phyloP scores from a whole-genome alignment of 2,888 invertebrate genomes.

The Hemithea aestivaria region DNA sequence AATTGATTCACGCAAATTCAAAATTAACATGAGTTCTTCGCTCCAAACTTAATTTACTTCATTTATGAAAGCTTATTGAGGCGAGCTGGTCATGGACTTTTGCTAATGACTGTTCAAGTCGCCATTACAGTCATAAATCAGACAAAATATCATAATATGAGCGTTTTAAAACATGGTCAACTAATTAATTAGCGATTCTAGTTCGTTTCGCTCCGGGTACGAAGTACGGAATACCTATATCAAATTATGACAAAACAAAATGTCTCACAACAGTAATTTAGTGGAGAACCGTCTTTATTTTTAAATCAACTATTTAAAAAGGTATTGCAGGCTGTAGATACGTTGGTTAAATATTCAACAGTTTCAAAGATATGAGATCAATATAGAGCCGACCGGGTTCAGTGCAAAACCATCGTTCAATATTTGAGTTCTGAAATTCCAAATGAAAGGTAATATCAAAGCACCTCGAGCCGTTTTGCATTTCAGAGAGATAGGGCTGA shows the following conservation, averaged over 20 bases:
- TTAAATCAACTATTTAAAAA: too few relatives aligned
- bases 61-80: too few relatives aligned
- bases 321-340: too few relatives aligned
- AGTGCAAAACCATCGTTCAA: constrained; percentile 8
- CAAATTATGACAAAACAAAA: too few relatives aligned
- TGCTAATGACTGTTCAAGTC: constrained; percentile 15
- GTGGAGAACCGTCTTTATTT: too few relatives aligned
- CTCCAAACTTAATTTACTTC: too few relatives aligned
- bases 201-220: too few relatives aligned
- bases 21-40: too few relatives aligned
- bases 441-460: constrained; percentile 6
- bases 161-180: neutral
- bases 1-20: too few relatives aligned
- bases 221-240: too few relatives aligned
- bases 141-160: constrained; percentile 6
- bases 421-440: constrained; percentile 10
- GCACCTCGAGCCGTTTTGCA: constrained; percentile 7
- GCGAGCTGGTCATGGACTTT: constrained; percentile 7
- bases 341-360: neutral
- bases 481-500: constrained; percentile 9
- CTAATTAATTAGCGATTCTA: too few relatives aligned
- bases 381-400: constrained; percentile 7
- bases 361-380: constrained; percentile 10
- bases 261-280: too few relatives aligned
- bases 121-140: constrained; percentile 19